phyloP scores from a whole-genome alignment of 2,888 invertebrate species.

The Pecten maximus region DNA sequence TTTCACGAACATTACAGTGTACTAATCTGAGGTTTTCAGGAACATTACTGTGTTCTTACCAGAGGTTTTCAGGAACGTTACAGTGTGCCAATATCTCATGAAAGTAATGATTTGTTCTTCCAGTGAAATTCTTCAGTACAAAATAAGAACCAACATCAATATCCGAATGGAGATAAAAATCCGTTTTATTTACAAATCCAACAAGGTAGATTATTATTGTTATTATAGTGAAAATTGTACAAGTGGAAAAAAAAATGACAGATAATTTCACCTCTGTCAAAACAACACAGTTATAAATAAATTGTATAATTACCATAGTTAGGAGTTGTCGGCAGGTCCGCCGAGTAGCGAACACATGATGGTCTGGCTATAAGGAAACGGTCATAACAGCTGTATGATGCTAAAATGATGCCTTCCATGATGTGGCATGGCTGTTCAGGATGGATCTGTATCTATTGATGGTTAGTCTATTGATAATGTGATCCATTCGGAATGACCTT shows the following conservation, averaged over 20 bases:
- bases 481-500: background rate
- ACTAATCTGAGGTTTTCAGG: too few relatives aligned
- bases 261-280: slow-evolving; percentile 24
- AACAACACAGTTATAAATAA: slow-evolving; percentile 35
- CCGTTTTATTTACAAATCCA: slow-evolving; percentile 75
- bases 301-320: slow-evolving; percentile 17
- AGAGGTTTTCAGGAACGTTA: too few relatives aligned
- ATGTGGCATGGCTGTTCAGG: background rate
- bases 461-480: background rate
- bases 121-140: background rate
- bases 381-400: background rate
- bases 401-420: background rate
- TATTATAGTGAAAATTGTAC: slow-evolving; percentile 52
- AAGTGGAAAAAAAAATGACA: slow-evolving; percentile 39
- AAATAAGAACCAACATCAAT: slow-evolving; percentile 26
- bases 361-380: background rate
- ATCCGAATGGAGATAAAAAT: slow-evolving; percentile 70
- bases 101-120: too few relatives aligned
- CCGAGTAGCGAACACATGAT: slow-evolving; percentile 10
- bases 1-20: too few relatives aligned
- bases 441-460: background rate
- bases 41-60: too few relatives aligned
- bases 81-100: too few relatives aligned
- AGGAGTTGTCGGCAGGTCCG: background rate
- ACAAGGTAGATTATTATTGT: slow-evolving; percentile 61